A percentile compares a stretch with the other conserved stretches of the same genome.
Evolutionary conservation across 2,113 vertebrate genomes (phyloP).

Genomic region (Cheirogaleus medius): DNA sequence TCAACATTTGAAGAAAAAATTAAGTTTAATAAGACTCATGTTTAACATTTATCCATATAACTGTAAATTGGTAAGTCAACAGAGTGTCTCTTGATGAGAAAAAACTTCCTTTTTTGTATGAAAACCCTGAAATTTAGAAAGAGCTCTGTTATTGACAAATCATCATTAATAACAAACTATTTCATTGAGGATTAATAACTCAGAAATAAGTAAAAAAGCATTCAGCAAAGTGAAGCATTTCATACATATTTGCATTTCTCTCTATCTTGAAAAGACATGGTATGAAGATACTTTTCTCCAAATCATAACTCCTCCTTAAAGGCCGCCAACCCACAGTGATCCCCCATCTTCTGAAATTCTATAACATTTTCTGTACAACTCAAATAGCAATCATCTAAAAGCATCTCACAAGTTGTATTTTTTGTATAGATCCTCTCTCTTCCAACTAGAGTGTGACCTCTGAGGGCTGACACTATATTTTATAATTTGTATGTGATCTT

Average conservation of each 20-base stretch:
- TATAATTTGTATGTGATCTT: background rate
- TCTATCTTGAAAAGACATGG: slow-evolving; percentile 11
- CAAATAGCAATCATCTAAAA: slow-evolving; percentile 3
- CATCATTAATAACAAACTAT: slow-evolving; percentile 4
- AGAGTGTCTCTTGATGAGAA: slow-evolving; percentile 25
- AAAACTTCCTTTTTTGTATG: slow-evolving; percentile 20
- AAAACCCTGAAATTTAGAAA: slow-evolving; percentile 75
- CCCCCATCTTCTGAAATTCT: background rate
- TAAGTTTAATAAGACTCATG: slow-evolving; percentile 24
- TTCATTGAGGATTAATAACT: slow-evolving; percentile 23
- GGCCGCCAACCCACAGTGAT: background rate
- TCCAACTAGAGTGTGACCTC: background rate
- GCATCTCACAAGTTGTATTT: background rate
- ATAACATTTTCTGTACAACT: background rate
- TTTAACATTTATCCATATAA: background rate
- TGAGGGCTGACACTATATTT: background rate
- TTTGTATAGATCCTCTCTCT: background rate
- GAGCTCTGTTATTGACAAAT: slow-evolving; percentile 19
- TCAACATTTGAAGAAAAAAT: slow-evolving; percentile 19
- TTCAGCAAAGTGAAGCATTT: slow-evolving; percentile 9
- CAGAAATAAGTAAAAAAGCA: background rate
- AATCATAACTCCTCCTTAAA: slow-evolving; percentile 9
- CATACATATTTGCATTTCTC: background rate
- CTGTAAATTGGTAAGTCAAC: slow-evolving; percentile 9
- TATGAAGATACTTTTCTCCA: background rate